phyloP scores from a whole-genome alignment of 64 coral and sea anemone species.

The Acropora yongei region DNA sequence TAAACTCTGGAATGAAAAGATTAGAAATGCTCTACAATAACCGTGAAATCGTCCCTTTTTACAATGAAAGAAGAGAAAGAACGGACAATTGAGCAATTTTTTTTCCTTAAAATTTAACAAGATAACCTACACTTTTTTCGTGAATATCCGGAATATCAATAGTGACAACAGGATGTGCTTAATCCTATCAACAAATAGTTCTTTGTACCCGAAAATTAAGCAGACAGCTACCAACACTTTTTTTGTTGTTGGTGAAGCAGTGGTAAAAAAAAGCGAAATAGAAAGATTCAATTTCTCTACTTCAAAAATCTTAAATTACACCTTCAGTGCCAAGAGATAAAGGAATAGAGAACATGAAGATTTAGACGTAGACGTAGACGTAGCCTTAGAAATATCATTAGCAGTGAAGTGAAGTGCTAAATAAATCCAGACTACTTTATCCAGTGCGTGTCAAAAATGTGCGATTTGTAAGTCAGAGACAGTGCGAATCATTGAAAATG shows the following conservation, averaged over 20 bases:
- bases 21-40: no score
- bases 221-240: no score
- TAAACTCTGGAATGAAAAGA: neutral
- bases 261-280: no score
- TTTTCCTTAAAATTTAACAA: neutral
- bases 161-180: neutral
- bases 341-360: no score
- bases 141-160: neutral
- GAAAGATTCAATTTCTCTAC: no score
- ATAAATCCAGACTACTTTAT: neutral
- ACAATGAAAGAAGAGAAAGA: no score
- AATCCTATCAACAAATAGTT: neutral
- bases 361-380: neutral
- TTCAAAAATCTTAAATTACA: no score
- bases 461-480: neutral
- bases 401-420: neutral
- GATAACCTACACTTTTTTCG: neutral
- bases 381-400: conserved; percentile 11
- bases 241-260: no score
- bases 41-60: neutral
- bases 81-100: no score
- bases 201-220: neutral
- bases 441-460: neutral
- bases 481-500: neutral
- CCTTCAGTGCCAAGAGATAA: no score